Base-by-base conservation (phyloP, 2,888 invertebrate genomes). In the Rhodophaea formosa region DNA sequence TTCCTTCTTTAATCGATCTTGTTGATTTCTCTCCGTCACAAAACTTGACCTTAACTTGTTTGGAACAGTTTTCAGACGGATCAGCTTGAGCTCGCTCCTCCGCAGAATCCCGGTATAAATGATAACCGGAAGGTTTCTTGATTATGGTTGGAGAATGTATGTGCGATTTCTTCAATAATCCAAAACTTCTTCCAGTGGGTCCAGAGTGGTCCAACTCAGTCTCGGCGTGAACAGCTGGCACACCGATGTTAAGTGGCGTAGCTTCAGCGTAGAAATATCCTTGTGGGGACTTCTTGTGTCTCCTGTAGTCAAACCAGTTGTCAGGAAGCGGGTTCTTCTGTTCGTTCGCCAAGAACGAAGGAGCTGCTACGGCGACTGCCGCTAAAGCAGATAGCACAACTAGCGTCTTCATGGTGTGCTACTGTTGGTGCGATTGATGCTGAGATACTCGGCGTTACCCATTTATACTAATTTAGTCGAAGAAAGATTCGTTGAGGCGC, bases 371-470 rank as follows among this genome's bases (percentile, higher is more conserved):
- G 69, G 79, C 79, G 56, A 81, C 67, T 43, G 79, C 68, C 60
- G 71, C 81, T 70, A 88, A 64, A 70, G 82, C 79, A 66, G 77
- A 79, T 61, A 90, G 69, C 71, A 84, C 79, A 67, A 86, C 69
- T 67, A 86, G 66, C 68, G 79, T 82, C 86, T 86, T 87, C 89
- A 89, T 90, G 65, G 78, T 86, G 75, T 68, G 73, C 64, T 66
- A 64, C 64, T 69, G 72, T 64, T 68, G 65, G 52, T 65, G 66
- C 61, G 71, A 77, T 71, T 88, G 86, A 82, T 86, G 72, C 62
- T 73, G 65, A 62, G 61, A 68, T 61, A 64, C 63, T 39, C 56
- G 63, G 56, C 55, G 60, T 53, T 57, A 62, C 68, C 23, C 69
- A 75, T 89, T 87, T 90, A 90, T 90, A 90, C 80, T 77, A 71